Conservation (phyloP, 2,888 invertebrate species). For the Dorcus hopei region DNA sequence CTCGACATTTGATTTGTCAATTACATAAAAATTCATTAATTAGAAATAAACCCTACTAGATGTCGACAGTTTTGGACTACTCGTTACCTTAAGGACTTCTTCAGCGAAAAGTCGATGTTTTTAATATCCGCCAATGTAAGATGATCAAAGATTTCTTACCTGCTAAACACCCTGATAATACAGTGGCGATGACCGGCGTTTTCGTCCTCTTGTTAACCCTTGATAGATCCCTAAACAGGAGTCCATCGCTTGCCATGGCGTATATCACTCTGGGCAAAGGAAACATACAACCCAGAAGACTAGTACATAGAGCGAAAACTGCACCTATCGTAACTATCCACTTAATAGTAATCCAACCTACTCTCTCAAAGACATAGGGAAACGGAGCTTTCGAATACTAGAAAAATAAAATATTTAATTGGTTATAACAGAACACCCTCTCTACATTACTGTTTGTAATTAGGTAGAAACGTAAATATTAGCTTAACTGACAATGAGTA, state of each 20-base stretch:
- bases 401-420: slow-evolving; percentile 25
- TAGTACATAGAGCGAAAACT: slow-evolving; percentile 86
- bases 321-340: slow-evolving; percentile 92
- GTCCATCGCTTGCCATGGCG: slow-evolving; percentile 87
- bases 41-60: too few species aligned
- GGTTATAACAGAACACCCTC: background rate
- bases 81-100: too few species aligned
- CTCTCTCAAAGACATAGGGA: slow-evolving; percentile 76
- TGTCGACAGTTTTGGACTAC: too few species aligned
- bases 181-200: slow-evolving; percentile 76
- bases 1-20: too few species aligned
- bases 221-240: slow-evolving; percentile 72
- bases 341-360: slow-evolving; percentile 74
- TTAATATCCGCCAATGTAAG: background rate
- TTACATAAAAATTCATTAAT: too few species aligned
- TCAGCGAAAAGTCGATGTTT: too few species aligned
- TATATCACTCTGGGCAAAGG: slow-evolving; percentile 84
- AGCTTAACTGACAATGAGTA: too few species aligned
- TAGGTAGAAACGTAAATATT: too few species aligned
- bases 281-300: slow-evolving; percentile 83
- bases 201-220: slow-evolving; percentile 69
- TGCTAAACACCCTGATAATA: slow-evolving; percentile 71
- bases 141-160: slow-evolving; percentile 47
- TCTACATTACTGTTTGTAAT: too few species aligned
- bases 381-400: slow-evolving; percentile 83